Evolutionary conservation across 1,140 invertebrate species (phyloP).

Genomic region (Branchinecta lynchi): DNA sequence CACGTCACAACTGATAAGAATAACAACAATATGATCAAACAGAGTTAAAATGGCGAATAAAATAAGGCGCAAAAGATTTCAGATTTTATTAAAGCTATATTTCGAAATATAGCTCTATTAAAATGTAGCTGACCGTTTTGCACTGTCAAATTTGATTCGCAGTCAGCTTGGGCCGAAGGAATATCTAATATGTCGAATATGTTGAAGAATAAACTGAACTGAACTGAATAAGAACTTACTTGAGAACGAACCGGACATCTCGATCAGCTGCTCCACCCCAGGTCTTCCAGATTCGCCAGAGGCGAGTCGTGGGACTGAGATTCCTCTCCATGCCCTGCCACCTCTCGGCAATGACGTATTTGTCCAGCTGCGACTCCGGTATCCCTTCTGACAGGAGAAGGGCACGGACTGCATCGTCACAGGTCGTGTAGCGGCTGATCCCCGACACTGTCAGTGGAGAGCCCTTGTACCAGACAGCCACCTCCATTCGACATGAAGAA

Average conservation of each 20-base stretch:
- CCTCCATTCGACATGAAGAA: background rate
- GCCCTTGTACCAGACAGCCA: background rate
- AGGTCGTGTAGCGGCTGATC: background rate
- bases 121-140: too few relatives aligned
- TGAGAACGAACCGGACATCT: background rate
- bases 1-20: too few relatives aligned
- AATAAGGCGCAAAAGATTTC: too few relatives aligned
- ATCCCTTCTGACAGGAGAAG: background rate
- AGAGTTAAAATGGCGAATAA: too few relatives aligned
- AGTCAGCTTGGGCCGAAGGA: too few relatives aligned
- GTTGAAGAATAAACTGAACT: too few relatives aligned
- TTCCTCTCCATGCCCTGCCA: background rate
- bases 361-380: background rate
- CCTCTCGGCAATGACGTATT: background rate
- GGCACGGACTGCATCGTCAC: background rate
- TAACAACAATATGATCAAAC: too few relatives aligned
- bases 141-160: too few relatives aligned
- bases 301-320: background rate
- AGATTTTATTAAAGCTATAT: too few relatives aligned
- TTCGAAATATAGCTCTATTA: too few relatives aligned
- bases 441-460: background rate
- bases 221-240: background rate
- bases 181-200: too few relatives aligned
- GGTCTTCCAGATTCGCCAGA: slow-evolving; percentile 8
- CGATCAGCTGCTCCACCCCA: background rate